Evolutionary conservation across 2,888 invertebrate genomes (phyloP), one percentile per base, ranked within the genome.

Genomic region (Aleiodes alternator): DNA sequence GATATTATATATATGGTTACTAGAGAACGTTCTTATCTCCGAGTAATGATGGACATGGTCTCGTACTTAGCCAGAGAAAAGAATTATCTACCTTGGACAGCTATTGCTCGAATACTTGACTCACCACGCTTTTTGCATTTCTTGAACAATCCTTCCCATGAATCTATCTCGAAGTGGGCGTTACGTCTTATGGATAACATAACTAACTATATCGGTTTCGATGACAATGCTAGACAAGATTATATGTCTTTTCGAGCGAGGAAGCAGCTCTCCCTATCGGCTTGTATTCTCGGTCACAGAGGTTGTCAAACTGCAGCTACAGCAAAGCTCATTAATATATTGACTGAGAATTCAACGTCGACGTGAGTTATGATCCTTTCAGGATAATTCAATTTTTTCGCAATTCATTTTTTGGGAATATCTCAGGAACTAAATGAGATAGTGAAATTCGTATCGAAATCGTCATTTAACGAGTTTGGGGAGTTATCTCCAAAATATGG

Each of bases 21-120:
- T 9, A 43, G 16, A 12, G 75, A 80, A 1, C 43, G 51, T 16
- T 12, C 12, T 7, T 72, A 76, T 69, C 38, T 55, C 14, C 72
- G 69, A 31, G 5, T 69, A 61, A 16, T 76, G n/a, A n/a, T 76
- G n/a, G 76, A 76, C n/a, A 59, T 76, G 11, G 43, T 48, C 4
- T 14, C n/a, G 1, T 97, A 96, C 90, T 90, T 97, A 78, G 88
- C 90, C 72, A 89, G 91, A 11, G 95, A 96, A 87, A 91, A 89
- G 0, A 92, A 94, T n/a, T 96, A 95, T 83, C 90, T 95, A 12
- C 96, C 97, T 0, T 97, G 96, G 97, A 90, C 91, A 4, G 91
- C 86, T 2, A 83, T 84, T n/a, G 5, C 23, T 2, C 4, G 23
- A 43, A 29, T 72, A 8, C 51, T 76, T 1, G 43, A 43, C 3